Percentiles rank a stretch among this genome's conserved stretches.
phyloP scores from a whole-genome alignment of 2,797 vertebrate genomes.

The Crossoptilon crossoptilon region DNA sequence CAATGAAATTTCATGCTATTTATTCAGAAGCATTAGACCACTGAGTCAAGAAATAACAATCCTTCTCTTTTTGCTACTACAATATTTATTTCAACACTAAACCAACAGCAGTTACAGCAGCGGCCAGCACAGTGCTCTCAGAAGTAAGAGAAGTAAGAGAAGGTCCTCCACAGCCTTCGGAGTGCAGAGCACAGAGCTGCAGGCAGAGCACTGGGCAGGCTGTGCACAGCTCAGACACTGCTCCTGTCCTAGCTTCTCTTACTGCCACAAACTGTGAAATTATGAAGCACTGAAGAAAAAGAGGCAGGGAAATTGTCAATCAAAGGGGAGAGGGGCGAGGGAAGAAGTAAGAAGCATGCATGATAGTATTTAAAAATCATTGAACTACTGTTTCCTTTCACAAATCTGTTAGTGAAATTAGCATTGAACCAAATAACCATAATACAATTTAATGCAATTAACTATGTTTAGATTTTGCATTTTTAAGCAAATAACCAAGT shows the following conservation, averaged over 20 bases:
- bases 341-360: neutral
- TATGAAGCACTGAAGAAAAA: neutral
- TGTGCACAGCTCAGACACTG: neutral
- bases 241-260: neutral
- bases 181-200: neutral
- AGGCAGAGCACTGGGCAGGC: neutral
- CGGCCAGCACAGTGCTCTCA: fast-evolving
- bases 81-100: neutral
- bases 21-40: neutral
- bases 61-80: neutral
- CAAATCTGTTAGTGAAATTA: neutral
- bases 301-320: neutral
- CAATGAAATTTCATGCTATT: neutral
- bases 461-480: neutral
- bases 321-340: neutral
- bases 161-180: neutral
- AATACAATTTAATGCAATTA: neutral
- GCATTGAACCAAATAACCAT: neutral
- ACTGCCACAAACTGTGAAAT: neutral
- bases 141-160: neutral
- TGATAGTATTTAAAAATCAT: neutral
- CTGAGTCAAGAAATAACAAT: neutral
- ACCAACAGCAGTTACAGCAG: neutral
- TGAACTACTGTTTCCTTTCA: neutral
- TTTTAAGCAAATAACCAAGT: slow-evolving; percentile 2